Conservation (phyloP, 30 jellyfish, hydroid and myxozoan genomes). For the Nemopilema nomurai region DNA sequence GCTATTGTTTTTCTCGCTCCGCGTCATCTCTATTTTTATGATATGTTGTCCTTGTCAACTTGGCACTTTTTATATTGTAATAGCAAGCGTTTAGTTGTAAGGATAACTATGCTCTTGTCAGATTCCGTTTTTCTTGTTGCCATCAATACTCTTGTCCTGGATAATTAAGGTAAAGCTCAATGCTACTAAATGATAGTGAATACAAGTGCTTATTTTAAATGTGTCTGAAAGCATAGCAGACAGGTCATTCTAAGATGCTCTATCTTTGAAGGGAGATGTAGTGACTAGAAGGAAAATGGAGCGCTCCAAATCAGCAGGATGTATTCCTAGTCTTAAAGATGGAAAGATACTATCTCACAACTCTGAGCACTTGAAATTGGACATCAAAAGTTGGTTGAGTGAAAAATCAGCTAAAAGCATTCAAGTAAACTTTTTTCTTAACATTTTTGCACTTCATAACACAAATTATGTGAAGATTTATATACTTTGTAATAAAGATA, state of each 20-base stretch:
- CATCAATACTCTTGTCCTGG: no score
- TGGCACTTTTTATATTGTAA: no score
- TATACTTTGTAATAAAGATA: no score
- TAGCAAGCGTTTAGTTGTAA: no score
- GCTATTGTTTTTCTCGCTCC: no score
- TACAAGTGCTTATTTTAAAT: no score
- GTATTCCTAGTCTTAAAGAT: not conserved
- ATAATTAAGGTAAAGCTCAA: no score
- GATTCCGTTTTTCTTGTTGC: not conserved
- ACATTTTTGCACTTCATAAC: not conserved
- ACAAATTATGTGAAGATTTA: not conserved
- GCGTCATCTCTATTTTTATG: no score
- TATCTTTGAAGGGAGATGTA: not conserved
- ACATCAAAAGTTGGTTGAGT: conserved; percentile 73
- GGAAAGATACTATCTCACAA: conserved; percentile 2
- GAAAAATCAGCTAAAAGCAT: conserved; percentile 63
- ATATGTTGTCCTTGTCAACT: no score
- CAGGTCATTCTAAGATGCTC: no score
- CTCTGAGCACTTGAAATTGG: not conserved
- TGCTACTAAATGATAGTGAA: no score
- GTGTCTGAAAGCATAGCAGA: no score
- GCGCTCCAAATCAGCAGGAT: conserved; percentile 64
- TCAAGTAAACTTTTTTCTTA: conserved; percentile 43
- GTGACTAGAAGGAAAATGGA: conserved; percentile 2
- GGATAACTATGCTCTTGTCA: not conserved